These are phyloP conservation scores for Aphelinus certus DNA, from an alignment of 1,140 invertebrate genomes.

Conservation along the genomic window DNA sequence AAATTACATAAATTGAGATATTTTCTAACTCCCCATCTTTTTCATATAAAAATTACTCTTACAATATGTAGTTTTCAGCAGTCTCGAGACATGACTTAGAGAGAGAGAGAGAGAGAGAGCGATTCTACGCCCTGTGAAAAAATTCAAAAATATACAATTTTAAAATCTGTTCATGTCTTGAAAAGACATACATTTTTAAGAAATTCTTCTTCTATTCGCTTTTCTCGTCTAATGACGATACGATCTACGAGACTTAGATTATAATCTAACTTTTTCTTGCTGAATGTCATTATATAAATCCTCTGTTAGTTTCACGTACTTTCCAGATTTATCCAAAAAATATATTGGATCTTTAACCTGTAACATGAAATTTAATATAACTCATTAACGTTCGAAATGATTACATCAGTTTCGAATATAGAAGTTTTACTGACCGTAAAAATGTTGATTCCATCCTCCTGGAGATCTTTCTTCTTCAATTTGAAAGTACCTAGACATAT, in stretches of 20 bases:
- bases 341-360: conserved; percentile 77
- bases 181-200: conserved; percentile 14
- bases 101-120: not conserved
- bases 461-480: conserved; percentile 85
- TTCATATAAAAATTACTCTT: conserved; percentile 11
- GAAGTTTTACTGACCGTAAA: conserved; percentile 46
- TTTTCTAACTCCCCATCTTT: conserved; percentile 8
- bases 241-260: conserved; percentile 45
- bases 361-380: conserved; percentile 19
- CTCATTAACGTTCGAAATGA: too few relatives aligned
- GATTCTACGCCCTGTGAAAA: not conserved
- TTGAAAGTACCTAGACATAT: conserved; percentile 82
- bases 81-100: conserved; percentile 12
- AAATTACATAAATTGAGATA: conserved; percentile 20
- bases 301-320: conserved; percentile 74
- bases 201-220: not conserved
- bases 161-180: not conserved
- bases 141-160: not conserved
- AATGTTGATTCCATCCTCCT: conserved; percentile 80
- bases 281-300: conserved; percentile 75
- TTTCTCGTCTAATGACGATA: too few relatives aligned
- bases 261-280: conserved; percentile 70
- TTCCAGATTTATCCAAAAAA: conserved; percentile 74
- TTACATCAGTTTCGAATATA: too few relatives aligned
- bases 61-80: conserved; percentile 13